Evolutionary conservation across 2,797 vertebrate genomes (phyloP), one percentile per base, ranked within the genome.

Genomic region (Acrocephalus scirpaceus): DNA sequence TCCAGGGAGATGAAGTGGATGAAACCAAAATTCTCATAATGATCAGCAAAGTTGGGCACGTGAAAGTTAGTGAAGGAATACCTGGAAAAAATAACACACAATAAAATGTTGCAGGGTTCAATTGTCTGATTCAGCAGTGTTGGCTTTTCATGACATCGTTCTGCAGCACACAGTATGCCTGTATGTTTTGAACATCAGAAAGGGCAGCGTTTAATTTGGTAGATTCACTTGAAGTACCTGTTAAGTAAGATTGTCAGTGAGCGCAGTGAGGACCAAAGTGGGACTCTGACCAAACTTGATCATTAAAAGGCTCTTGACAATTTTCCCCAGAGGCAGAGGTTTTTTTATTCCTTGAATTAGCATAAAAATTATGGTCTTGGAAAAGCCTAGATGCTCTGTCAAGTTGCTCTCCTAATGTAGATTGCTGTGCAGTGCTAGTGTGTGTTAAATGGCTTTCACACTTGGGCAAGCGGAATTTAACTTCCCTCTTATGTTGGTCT

Each of bases 261-360:
- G 9, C 10, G 50, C 14, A 32, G 20, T 16, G 26, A 74, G 7
- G 29, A 61, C 23, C 81, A 45, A 91, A 78, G 40, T 30, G 21
- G 13, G 14, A 56, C 8, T 71, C 21, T 61, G 56, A 74, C 22
- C 21, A 79, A 20, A 38, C 11, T 19, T 76, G 10, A 70, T 66
- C 26, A 36, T 78, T 75, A 75, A 74, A 77, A 91, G 5, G 4
- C 18, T 89, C 44, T 44, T 36, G 47, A 61, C 2, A 57, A 17
- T 51, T 75, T 94, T 74, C 19, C 32, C 38, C 29, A 67, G n/a
- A 85, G 19, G 36, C n/a, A 86, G 29, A 53, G 21, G 50, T 92
- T 90, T 88, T 92, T 90, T 88, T 30, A 36, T 77, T 88, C 38
- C 50, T 75, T 40, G 30, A 86, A 65, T 84, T 72, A 87, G 29